Evolutionary conservation across 2,113 vertebrate species (phyloP).

Genomic region (Acanthisitta chloris): DNA sequence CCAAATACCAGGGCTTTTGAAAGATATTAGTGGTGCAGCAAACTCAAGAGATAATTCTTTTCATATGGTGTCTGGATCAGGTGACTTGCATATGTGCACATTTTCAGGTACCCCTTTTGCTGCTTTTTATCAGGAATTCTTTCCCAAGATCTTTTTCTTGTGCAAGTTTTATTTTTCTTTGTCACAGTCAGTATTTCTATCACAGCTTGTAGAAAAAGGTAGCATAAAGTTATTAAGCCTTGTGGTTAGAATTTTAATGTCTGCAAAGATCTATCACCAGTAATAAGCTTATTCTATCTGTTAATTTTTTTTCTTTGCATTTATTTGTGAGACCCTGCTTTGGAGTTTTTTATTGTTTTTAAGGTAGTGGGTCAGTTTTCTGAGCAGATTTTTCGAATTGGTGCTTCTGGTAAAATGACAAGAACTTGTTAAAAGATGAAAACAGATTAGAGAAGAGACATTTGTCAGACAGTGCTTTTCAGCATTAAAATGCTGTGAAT

Average conservation of each 20-base stretch:
- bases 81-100: slow-evolving; percentile 37
- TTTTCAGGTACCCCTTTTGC: slow-evolving; percentile 15
- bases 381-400: background rate
- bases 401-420: background rate
- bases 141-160: background rate
- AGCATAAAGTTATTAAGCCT: background rate
- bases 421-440: slow-evolving; percentile 1
- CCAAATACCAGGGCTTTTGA: slow-evolving; percentile 24
- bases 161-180: background rate
- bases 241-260: background rate
- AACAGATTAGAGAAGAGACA: slow-evolving; percentile 2
- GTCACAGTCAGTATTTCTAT: background rate
- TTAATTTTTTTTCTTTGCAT: background rate
- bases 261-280: background rate
- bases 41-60: slow-evolving; percentile 42
- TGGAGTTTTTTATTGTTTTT: background rate
- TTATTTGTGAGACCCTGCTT: background rate
- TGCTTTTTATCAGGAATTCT: background rate
- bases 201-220: background rate
- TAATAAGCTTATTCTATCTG: background rate
- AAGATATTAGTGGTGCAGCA: slow-evolving; percentile 3
- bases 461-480: slow-evolving; percentile 8
- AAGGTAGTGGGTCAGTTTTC: slow-evolving; percentile 4
- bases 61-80: background rate
- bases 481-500: slow-evolving; percentile 30